These are phyloP conservation scores for Cynodonichthys magdalenae DNA, from an alignment of 2,797 vertebrate species.

Conservation along the genomic window DNA sequence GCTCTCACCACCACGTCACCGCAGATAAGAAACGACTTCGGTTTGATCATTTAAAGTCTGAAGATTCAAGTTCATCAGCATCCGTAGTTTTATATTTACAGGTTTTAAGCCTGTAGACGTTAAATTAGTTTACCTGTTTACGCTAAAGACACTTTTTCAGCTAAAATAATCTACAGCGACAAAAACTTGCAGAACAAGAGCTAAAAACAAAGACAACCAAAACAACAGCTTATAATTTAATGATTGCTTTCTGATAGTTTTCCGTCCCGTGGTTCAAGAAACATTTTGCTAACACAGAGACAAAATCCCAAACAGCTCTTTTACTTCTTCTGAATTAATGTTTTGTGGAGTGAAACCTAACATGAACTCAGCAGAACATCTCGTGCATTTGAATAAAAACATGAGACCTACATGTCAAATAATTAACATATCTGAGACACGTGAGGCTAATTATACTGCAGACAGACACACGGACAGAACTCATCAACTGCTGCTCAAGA, in stretches of 20 bases:
- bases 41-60: neutral
- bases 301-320: too few relatives aligned
- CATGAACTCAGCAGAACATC: conserved; percentile 4
- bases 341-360: neutral
- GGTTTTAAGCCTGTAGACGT: neutral
- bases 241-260: too few relatives aligned
- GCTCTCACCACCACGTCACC: neutral
- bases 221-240: too few relatives aligned
- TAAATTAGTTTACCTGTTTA: neutral
- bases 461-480: too few relatives aligned
- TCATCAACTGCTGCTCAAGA: too few relatives aligned
- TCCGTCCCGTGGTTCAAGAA: too few relatives aligned
- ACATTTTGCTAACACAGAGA: too few relatives aligned
- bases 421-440: conserved; percentile 34
- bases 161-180: too few relatives aligned
- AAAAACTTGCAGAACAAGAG: neutral
- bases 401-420: conserved; percentile 11
- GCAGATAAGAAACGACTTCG: conserved; percentile 1
- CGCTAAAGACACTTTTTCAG: too few relatives aligned
- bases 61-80: neutral
- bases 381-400: conserved; percentile 32
- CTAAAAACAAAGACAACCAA: neutral
- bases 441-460: neutral
- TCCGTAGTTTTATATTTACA: neutral
- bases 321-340: too few relatives aligned